Percentiles rank a stretch among this genome's conserved stretches.
Evolutionary conservation across 2,797 vertebrate genomes (phyloP).

Genomic region (Moxostoma hubbsi): DNA sequence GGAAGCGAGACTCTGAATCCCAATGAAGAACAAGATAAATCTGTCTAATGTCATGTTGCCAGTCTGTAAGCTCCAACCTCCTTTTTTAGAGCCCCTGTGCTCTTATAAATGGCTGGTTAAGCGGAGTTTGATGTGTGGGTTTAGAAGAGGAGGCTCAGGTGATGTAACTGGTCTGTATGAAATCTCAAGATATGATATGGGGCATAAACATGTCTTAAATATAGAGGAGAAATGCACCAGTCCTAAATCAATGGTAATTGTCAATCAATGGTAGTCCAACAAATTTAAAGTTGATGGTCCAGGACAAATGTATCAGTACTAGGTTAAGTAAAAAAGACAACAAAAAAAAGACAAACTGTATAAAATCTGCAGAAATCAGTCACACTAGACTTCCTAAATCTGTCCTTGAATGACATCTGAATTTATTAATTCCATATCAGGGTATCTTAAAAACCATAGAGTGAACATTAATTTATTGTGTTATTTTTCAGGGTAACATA

Average conservation of each 20-base stretch:
- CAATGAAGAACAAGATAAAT: neutral
- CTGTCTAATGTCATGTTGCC: conserved; percentile 1
- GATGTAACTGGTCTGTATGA: neutral
- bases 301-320: too few species aligned
- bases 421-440: too few species aligned
- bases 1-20: neutral
- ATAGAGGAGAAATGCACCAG: neutral
- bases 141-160: neutral
- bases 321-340: too few species aligned
- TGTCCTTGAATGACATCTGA: neutral
- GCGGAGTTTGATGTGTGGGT: neutral
- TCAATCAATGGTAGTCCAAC: too few species aligned
- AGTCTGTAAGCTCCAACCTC: neutral
- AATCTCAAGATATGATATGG: neutral
- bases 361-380: too few species aligned
- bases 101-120: neutral
- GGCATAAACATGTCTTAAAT: neutral
- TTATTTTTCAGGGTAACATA: too few species aligned
- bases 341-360: too few species aligned
- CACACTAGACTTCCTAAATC: neutral
- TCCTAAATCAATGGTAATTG: too few species aligned
- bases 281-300: too few species aligned
- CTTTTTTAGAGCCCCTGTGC: neutral
- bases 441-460: too few species aligned
- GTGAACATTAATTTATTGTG: too few species aligned